Percentiles rank a stretch among this genome's conserved stretches.
These are phyloP conservation scores for Syngnathus rostellatus DNA, from an alignment of 2,797 vertebrate genomes.

Conservation along the genomic window DNA sequence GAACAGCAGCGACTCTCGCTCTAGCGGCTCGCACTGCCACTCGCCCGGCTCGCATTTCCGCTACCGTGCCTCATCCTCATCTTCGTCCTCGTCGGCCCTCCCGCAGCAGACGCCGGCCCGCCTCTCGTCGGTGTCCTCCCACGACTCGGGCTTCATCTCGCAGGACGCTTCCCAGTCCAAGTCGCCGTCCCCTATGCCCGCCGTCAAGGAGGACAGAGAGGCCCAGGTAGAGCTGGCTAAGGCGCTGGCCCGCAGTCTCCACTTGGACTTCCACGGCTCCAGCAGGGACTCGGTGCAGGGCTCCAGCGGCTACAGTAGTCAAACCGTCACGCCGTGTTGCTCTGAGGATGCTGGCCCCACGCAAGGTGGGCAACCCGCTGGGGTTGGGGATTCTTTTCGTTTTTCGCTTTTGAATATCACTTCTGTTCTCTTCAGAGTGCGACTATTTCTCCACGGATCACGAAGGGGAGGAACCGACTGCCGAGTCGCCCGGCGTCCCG, in stretches of 20 bases:
- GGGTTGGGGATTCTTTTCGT: background rate
- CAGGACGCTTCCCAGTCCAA: conserved; percentile 93
- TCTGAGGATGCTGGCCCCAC: conserved; percentile 84
- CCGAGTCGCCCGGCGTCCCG: conserved; percentile 83
- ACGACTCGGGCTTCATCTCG: conserved; percentile 95
- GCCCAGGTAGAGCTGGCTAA: conserved; percentile 78
- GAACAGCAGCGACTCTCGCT: conserved; percentile 85
- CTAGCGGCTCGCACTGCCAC: conserved; percentile 82
- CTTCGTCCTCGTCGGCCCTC: conserved; percentile 76
- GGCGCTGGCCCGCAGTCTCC: conserved; percentile 77
- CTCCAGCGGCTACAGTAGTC: conserved; percentile 90
- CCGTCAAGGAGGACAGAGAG: conserved; percentile 74
- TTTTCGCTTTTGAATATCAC: too few species aligned
- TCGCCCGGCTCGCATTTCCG: conserved; percentile 65
- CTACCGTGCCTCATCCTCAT: conserved; percentile 67
- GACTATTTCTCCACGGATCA: conserved; percentile 84
- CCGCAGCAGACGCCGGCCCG: conserved; percentile 82
- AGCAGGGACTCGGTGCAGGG: conserved; percentile 86
- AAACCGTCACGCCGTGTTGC: conserved; percentile 86
- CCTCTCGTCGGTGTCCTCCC: conserved; percentile 92
- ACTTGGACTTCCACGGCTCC: conserved; percentile 82
- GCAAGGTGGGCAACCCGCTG: conserved; percentile 61
- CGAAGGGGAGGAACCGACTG: conserved; percentile 76
- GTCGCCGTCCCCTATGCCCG: conserved; percentile 94
- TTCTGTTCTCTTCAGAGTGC: conserved; percentile 70